Evolutionary conservation across 2,888 invertebrate species (phyloP).

Genomic region (Dryomyza anilis): DNA sequence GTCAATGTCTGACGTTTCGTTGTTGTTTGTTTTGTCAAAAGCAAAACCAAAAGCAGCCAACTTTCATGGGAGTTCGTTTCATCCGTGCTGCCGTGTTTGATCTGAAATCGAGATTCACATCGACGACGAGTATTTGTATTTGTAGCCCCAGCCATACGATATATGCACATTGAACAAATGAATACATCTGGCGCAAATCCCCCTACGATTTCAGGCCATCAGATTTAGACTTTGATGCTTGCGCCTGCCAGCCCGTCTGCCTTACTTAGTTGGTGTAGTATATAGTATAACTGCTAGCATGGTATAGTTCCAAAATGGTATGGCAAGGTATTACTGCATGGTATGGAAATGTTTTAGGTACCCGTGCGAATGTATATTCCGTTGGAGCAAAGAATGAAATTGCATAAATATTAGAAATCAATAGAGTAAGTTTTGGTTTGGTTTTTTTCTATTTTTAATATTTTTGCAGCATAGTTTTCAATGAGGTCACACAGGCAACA

Average conservation of each 20-base stretch:
- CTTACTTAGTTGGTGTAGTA: no score
- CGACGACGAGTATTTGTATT: background rate
- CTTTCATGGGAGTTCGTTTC: background rate
- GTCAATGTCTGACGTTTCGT: no score
- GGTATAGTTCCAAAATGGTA: no score
- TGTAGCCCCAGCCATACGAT: no score
- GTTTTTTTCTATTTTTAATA: no score
- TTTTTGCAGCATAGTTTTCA: background rate
- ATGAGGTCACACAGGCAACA: background rate
- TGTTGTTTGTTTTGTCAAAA: no score
- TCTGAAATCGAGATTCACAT: slow-evolving; percentile 6
- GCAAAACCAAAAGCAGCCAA: background rate
- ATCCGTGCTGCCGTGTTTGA: slow-evolving; percentile 29
- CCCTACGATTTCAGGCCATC: background rate
- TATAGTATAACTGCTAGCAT: no score
- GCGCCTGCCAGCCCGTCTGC: background rate
- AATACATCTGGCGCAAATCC: background rate
- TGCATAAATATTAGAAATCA: slow-evolving; percentile 55
- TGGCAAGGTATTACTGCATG: no score
- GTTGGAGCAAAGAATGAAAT: slow-evolving; percentile 33
- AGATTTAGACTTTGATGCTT: no score
- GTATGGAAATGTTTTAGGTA: background rate
- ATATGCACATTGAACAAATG: no score
- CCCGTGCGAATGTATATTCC: background rate
- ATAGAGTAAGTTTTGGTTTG: slow-evolving; percentile 37